Conservation (phyloP, 2,797 vertebrate species). For the Betta splendens region DNA sequence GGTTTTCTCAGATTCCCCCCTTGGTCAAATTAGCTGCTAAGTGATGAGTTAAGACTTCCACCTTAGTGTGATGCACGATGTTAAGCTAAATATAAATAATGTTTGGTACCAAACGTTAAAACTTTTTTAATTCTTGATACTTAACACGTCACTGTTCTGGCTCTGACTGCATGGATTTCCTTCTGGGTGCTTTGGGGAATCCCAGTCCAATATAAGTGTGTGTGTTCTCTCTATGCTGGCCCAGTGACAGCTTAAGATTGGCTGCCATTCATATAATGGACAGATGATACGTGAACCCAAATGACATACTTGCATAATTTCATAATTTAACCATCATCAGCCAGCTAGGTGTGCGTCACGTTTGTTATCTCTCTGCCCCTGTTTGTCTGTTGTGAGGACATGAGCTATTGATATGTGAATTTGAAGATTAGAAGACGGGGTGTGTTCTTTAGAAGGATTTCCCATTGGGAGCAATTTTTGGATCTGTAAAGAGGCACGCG, state of each 20-base stretch:
- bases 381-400: not conserved
- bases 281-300: too few relatives aligned
- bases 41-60: not conserved
- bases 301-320: too few relatives aligned
- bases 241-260: too few relatives aligned
- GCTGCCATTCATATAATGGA: too few relatives aligned
- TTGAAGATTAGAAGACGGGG: not conserved
- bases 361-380: constrained; percentile 11
- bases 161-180: too few relatives aligned
- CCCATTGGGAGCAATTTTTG: constrained; percentile 12
- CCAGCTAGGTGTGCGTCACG: constrained; percentile 14
- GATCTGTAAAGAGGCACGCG: constrained; percentile 26
- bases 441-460: constrained; percentile 18
- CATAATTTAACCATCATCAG: too few relatives aligned
- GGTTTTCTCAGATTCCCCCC: not conserved
- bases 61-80: not conserved
- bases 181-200: too few relatives aligned
- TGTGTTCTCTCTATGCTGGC: too few relatives aligned
- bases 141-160: too few relatives aligned
- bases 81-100: not conserved
- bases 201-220: too few relatives aligned
- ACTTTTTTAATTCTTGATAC: not conserved
- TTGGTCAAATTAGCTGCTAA: not conserved
- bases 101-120: not conserved
- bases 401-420: not conserved